Base-by-base conservation (phyloP, 2,888 invertebrate species). In the Xanthia togata region DNA sequence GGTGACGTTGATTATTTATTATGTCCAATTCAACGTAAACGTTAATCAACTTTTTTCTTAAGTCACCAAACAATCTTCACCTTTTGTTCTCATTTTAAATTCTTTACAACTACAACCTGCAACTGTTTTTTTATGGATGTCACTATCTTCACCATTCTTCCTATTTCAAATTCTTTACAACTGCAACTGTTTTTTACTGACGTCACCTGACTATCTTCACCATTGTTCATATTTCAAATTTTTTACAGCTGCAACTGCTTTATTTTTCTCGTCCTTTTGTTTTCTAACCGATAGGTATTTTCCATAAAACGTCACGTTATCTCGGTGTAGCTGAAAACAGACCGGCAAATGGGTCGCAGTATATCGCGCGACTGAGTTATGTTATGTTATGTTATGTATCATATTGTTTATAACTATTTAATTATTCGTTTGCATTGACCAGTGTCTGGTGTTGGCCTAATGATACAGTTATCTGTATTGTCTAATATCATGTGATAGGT, bases 311-410 rank as follows among this genome's bases (percentile, higher is more conserved):
- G 75, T 81, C 74, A 76, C 62, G 55, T 87, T 89, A 88, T 89
- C 86, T 78, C 8, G 20, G 62, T 70, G 79, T 87, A 88, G 88
- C 89, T 89, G 87, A 88, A 90, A 83, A 81, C 80, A 76, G 64
- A 41, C 73, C 53, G 69, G 81, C 73, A 87, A 87, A 85, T 86
- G 78, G 87, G 88, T 70, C 81, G 53, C 63, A 76, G 59, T 70
- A 86, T 90, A 90, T 88, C 86, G 53, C 31, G 14, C 26, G 9
- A 4, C 26, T 62, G 44, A 35, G 17, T 31, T 44, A 63, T 68
- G 62, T 74, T 76, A 17, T 70, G 38, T 38, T n/a, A n/a, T 31
- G 31, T 31, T 31, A 31, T 6, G 35, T 75, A 55, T 64, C 53
- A 63, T 74, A 73, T 76, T 83, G 78, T 78, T 85, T 82, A 31